Conservation (phyloP, 2,113 vertebrate species). For the Vulpes lagopus region DNA sequence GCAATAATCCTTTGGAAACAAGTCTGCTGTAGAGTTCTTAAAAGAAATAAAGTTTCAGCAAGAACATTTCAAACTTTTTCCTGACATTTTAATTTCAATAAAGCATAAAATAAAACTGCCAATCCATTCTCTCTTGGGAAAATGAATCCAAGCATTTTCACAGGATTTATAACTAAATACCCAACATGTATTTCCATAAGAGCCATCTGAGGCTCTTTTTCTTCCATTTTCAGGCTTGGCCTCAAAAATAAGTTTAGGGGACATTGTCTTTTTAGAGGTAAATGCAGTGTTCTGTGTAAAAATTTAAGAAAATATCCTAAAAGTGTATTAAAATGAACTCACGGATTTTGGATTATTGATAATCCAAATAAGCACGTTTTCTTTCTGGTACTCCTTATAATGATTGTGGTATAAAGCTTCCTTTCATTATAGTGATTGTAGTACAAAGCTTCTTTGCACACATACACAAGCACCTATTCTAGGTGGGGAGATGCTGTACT, state of each 20-base stretch:
- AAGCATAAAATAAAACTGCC: conserved; percentile 53
- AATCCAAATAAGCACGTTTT: background rate
- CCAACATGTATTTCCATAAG: background rate
- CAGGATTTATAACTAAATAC: conserved; percentile 17
- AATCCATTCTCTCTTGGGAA: background rate
- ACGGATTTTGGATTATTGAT: background rate
- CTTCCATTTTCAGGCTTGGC: background rate
- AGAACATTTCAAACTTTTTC: conserved; percentile 44
- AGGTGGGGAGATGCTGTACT: background rate
- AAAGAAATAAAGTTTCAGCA: conserved; percentile 43
- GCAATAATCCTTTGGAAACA: conserved; percentile 45
- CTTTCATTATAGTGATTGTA: background rate
- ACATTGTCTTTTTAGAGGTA: background rate
- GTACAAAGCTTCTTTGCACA: background rate
- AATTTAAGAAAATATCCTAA: background rate
- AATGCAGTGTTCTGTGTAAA: background rate
- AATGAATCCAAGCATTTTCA: conserved; percentile 19
- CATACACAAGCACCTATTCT: background rate
- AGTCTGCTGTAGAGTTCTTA: background rate
- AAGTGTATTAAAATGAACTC: background rate
- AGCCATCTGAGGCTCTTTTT: background rate
- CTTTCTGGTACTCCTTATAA: background rate
- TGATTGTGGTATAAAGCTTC: background rate
- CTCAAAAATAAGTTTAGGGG: background rate
- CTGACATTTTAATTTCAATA: conserved; percentile 70